Percentiles rank a stretch among this genome's conserved stretches.
Conservation (phyloP, 1,140 invertebrate genomes). For the Trachymyrmex cornetzi region DNA sequence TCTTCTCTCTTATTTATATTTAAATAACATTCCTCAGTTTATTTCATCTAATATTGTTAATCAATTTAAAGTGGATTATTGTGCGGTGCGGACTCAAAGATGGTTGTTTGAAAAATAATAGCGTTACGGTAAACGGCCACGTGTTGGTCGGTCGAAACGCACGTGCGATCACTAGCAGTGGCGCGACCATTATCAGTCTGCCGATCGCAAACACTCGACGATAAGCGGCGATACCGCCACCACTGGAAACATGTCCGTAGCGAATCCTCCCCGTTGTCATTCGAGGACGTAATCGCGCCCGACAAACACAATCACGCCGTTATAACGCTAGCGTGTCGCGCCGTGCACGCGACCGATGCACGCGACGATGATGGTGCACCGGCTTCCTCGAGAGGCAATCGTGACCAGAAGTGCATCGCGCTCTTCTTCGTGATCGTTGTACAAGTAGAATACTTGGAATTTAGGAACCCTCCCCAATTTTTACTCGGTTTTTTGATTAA, state of each 20-base stretch:
- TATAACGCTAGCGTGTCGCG: slow-evolving; percentile 6
- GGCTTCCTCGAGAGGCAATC: slow-evolving; percentile 27
- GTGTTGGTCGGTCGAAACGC: slow-evolving; percentile 12
- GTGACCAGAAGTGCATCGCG: slow-evolving; percentile 2
- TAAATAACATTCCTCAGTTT: no score
- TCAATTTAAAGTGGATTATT: not conserved
- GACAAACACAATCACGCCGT: slow-evolving; percentile 40
- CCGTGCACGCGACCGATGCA: slow-evolving; percentile 17
- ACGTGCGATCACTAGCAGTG: slow-evolving; percentile 20
- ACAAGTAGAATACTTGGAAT: not conserved
- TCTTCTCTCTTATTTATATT: no score
- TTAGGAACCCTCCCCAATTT: not conserved
- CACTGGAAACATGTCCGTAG: slow-evolving; percentile 34
- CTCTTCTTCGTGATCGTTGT: not conserved
- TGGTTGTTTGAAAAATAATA: not conserved
- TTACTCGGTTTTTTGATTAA: not conserved
- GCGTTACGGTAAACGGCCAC: not conserved
- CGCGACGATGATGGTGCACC: not conserved
- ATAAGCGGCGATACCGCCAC: slow-evolving; percentile 21
- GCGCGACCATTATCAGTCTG: slow-evolving; percentile 31
- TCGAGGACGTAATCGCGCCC: slow-evolving; percentile 19
- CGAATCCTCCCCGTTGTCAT: slow-evolving; percentile 25
- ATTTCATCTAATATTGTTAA: not conserved
- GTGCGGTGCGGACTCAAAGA: not conserved
- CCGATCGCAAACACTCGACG: slow-evolving; percentile 43